phyloP scores from a whole-genome alignment of 2,888 invertebrate species.

The Thera britannica region DNA sequence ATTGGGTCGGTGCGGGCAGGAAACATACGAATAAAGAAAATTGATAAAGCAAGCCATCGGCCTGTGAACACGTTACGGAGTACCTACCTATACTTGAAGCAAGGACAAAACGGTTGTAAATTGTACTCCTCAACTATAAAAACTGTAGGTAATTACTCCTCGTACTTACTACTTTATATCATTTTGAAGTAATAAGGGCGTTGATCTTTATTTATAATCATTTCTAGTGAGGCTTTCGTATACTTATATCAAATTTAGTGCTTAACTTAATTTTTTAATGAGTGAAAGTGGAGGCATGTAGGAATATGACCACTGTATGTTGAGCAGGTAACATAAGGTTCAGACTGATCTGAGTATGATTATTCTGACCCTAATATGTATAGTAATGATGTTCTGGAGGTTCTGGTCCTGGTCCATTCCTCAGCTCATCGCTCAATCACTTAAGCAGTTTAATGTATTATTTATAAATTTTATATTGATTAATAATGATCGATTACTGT shows the following conservation, averaged over 20 bases:
- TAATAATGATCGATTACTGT: constrained; percentile 5
- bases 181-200: no score
- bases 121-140: constrained; percentile 15
- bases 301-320: no score
- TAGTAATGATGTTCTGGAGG: no score
- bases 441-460: neutral
- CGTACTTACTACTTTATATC: no score
- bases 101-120: constrained; percentile 21
- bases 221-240: no score
- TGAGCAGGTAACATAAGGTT: no score
- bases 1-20: constrained; percentile 36
- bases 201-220: no score
- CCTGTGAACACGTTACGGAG: constrained; percentile 27
- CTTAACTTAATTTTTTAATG: no score
- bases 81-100: neutral
- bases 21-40: constrained; percentile 39
- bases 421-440: neutral
- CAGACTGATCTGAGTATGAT: no score
- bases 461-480: neutral
- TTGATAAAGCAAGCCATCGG: constrained; percentile 38
- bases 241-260: no score
- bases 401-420: neutral
- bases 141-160: neutral
- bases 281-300: no score
- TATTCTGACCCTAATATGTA: no score